phyloP scores from a whole-genome alignment of 2,113 vertebrate genomes.

The Solea solea region DNA sequence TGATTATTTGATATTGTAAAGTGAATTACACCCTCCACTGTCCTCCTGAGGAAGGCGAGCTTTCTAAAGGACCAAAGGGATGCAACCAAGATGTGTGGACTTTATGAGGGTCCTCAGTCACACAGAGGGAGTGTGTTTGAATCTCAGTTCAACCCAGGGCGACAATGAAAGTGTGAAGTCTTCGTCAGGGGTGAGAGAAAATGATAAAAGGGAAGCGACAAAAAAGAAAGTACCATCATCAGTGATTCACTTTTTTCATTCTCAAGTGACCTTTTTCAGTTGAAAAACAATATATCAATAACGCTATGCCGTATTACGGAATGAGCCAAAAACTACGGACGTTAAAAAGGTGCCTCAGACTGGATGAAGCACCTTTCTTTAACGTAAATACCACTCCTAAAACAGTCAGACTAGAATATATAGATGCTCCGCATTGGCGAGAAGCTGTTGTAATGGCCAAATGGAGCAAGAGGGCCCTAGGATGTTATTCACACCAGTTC shows the following conservation, averaged over 20 bases:
- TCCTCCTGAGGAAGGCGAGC: conserved; percentile 30
- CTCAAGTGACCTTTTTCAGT: conserved; percentile 13
- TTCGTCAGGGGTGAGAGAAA: conserved; percentile 52
- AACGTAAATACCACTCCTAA: conserved; percentile 49
- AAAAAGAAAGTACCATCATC: conserved; percentile 8
- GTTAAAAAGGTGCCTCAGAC: conserved; percentile 26
- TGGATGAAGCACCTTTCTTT: conserved; percentile 52
- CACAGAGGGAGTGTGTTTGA: conserved; percentile 44
- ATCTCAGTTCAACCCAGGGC: conserved; percentile 51
- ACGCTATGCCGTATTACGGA: conserved; percentile 9
- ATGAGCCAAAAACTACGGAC: conserved; percentile 1
- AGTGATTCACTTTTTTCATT: conserved; percentile 32
- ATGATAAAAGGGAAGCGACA: conserved; percentile 18
- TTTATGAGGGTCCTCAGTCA: conserved; percentile 77
- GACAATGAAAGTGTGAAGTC: conserved; percentile 55
- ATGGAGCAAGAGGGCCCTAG: conserved; percentile 61
- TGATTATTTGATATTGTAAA: conserved; percentile 77
- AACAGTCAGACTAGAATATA: conserved; percentile 48
- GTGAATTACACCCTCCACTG: conserved; percentile 66
- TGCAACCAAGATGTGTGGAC: conserved; percentile 49
- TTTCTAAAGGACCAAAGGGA: conserved; percentile 43
- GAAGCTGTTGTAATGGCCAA: conserved; percentile 54
- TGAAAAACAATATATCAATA: conserved; percentile 9
- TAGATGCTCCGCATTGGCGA: conserved; percentile 48
- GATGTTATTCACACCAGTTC: conserved; percentile 65